A percentile compares a stretch with the other conserved stretches of the same genome.
Conservation (phyloP, 2,113 vertebrate species). For the Amia ocellicauda region DNA sequence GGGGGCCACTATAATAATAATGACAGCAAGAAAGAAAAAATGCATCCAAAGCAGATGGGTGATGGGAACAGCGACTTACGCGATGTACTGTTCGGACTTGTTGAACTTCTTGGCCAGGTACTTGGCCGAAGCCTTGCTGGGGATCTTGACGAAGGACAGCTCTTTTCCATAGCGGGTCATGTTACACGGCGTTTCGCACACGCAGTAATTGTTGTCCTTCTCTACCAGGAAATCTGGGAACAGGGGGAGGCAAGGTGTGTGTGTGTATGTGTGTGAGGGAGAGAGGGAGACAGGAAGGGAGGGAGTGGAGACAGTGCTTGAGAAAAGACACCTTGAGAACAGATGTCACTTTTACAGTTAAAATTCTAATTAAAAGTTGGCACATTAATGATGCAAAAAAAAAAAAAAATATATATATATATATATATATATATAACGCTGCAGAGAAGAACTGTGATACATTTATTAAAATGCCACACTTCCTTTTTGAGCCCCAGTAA, state of each 20-base stretch:
- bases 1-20: no score
- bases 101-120: constrained; percentile 99
- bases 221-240: constrained; percentile 96
- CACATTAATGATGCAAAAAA: background rate
- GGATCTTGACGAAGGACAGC: constrained; percentile 97
- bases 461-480: no score
- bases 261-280: no score
- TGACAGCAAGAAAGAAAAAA: no score
- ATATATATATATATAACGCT: no score
- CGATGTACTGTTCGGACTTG: constrained; percentile 97
- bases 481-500: no score
- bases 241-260: constrained; percentile 2
- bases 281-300: background rate
- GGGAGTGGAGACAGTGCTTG: background rate
- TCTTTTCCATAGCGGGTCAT: constrained; percentile 93
- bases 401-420: no score
- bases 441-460: no score
- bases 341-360: no score
- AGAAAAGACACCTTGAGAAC: background rate
- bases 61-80: constrained; percentile 74
- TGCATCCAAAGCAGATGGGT: no score
- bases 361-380: background rate
- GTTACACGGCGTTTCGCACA: constrained; percentile 96
- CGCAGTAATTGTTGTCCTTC: constrained; percentile 90
- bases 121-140: constrained; percentile 96